Percentiles rank a stretch among this genome's conserved stretches.
phyloP scores from a whole-genome alignment of 2,888 invertebrate genomes.

The Lysandra coridon region DNA sequence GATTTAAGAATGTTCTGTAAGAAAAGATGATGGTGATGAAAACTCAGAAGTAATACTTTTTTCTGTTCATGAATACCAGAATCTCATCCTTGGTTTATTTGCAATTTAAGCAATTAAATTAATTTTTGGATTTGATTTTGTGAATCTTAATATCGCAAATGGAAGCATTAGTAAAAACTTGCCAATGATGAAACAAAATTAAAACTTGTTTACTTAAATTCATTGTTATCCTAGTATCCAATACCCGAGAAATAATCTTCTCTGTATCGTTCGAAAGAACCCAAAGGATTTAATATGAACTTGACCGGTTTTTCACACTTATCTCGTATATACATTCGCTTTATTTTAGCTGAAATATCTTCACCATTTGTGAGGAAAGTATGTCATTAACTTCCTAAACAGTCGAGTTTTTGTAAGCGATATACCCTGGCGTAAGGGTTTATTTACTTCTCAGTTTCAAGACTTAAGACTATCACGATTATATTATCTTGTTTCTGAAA shows the following conservation, averaged over 20 bases:
- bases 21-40: not conserved
- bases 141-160: no score
- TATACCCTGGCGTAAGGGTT: slow-evolving; percentile 3
- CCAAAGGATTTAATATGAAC: slow-evolving; percentile 14
- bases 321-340: slow-evolving; percentile 26
- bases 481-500: not conserved
- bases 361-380: slow-evolving; percentile 28
- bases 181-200: not conserved
- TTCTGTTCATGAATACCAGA: no score
- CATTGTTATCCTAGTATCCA: not conserved
- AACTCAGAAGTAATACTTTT: not conserved
- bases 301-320: slow-evolving; percentile 28
- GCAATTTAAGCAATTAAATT: not conserved
- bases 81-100: no score
- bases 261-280: not conserved
- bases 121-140: not conserved
- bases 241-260: not conserved
- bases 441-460: not conserved
- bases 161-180: not conserved
- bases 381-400: slow-evolving; percentile 29
- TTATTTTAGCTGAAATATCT: slow-evolving; percentile 30
- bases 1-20: not conserved
- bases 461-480: not conserved
- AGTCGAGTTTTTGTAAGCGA: slow-evolving; percentile 14
- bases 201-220: not conserved